Percentiles rank a stretch among this genome's conserved stretches.
Evolutionary conservation across 2,797 vertebrate genomes (phyloP).

Genomic region (Lagodon rhomboides): DNA sequence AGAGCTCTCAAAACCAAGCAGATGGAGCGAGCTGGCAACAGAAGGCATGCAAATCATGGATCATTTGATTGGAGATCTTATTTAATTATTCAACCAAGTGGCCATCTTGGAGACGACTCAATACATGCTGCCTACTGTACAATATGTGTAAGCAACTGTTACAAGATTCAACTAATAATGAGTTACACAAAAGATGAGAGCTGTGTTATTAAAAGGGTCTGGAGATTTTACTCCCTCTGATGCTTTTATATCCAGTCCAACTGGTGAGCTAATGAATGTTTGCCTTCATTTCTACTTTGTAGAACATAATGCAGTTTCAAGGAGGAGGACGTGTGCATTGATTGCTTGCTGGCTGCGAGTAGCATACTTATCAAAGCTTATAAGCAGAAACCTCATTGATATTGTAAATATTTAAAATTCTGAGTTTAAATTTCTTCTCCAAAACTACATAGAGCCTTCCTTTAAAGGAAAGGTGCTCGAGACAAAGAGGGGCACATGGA

Average conservation of each 20-base stretch:
- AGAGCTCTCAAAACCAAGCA: constrained; percentile 85
- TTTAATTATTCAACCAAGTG: constrained; percentile 86
- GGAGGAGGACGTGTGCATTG: constrained; percentile 26
- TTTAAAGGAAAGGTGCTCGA: too few species aligned
- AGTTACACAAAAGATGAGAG: constrained; percentile 50
- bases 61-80: constrained; percentile 85
- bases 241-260: constrained; percentile 10
- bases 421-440: too few species aligned
- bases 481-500: too few species aligned
- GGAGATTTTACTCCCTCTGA: constrained; percentile 20
- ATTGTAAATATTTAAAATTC: too few species aligned
- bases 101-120: constrained; percentile 76
- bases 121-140: constrained; percentile 78
- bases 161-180: constrained; percentile 67
- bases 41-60: constrained; percentile 85
- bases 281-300: constrained; percentile 40
- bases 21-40: constrained; percentile 86
- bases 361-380: constrained; percentile 29
- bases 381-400: neutral
- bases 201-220: constrained; percentile 35
- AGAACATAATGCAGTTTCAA: constrained; percentile 28
- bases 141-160: constrained; percentile 83
- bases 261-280: constrained; percentile 27
- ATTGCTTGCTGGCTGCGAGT: constrained; percentile 33
- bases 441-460: too few species aligned